phyloP scores from a whole-genome alignment of 37 sponge, comb jelly and placozoan species.

The Halichondria panicea region DNA sequence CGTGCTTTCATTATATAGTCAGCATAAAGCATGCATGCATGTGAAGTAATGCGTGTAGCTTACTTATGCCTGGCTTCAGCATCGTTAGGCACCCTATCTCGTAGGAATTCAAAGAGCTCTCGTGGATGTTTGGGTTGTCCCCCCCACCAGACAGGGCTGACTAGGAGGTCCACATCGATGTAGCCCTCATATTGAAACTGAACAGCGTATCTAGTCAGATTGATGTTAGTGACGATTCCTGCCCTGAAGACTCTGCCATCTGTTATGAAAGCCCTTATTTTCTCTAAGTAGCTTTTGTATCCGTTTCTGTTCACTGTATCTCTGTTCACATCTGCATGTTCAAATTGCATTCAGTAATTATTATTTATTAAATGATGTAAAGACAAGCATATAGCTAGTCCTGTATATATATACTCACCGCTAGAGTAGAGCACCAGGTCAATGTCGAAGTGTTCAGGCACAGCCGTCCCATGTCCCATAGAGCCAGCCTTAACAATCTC shows the following conservation, averaged over 20 bases:
- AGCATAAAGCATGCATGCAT: too few species aligned
- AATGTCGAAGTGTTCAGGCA: constrained; percentile 40
- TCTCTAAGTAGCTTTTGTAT: neutral
- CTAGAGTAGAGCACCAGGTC: constrained; percentile 55
- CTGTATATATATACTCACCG: constrained; percentile 17
- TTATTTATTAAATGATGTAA: too few species aligned
- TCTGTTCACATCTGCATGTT: neutral
- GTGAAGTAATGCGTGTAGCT: neutral
- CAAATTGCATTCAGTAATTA: neutral
- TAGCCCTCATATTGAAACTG: constrained; percentile 17
- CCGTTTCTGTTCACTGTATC: neutral
- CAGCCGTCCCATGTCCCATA: constrained; percentile 60
- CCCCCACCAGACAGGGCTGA: constrained; percentile 39
- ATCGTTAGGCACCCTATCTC: too few species aligned
- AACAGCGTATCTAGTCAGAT: too few species aligned
- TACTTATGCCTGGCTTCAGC: neutral
- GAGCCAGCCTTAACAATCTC: constrained; percentile 50
- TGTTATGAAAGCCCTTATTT: too few species aligned
- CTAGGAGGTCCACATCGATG: constrained; percentile 37
- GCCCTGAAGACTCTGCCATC: too few species aligned
- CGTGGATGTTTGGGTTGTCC: neutral
- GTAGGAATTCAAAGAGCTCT: constrained; percentile 18
- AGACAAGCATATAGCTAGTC: too few species aligned
- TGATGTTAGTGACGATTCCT: too few species aligned
- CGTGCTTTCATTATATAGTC: too few species aligned